These are phyloP conservation scores for Spodoptera litura DNA, from an alignment of 1,140 invertebrate genomes.

Conservation along the genomic window DNA sequence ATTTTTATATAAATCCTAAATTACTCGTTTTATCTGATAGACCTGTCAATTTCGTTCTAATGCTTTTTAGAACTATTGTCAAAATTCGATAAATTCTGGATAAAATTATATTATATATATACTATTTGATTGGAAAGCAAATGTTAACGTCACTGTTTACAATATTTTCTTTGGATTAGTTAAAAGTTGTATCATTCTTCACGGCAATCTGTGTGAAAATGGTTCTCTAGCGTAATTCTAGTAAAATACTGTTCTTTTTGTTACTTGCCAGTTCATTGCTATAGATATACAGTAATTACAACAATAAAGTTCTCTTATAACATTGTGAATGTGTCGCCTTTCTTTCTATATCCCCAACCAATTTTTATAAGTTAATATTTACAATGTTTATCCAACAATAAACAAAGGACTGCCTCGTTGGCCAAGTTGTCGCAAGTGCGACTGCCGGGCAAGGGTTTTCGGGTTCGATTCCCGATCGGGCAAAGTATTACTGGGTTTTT, in stretches of 20 bases:
- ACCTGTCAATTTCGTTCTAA: constrained; percentile 26
- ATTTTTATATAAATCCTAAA: constrained; percentile 65
- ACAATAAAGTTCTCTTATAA: constrained; percentile 86
- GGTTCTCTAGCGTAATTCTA: constrained; percentile 76
- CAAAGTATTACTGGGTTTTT: too few relatives aligned
- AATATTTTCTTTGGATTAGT: constrained; percentile 68
- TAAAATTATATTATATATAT: constrained; percentile 65
- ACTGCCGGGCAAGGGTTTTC: too few relatives aligned
- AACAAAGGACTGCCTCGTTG: too few relatives aligned
- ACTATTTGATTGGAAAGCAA: constrained; percentile 57
- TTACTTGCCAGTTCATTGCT: constrained; percentile 84
- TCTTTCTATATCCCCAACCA: background rate
- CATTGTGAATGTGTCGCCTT: constrained; percentile 70
- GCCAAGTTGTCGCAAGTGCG: too few relatives aligned
- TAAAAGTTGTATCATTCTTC: constrained; percentile 72
- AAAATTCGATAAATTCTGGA: constrained; percentile 65
- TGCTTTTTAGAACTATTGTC: constrained; percentile 74
- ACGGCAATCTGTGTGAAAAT: constrained; percentile 75
- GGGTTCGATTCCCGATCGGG: too few relatives aligned
- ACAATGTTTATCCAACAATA: too few relatives aligned
- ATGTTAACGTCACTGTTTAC: constrained; percentile 74
- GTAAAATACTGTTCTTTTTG: constrained; percentile 81
- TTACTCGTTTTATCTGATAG: constrained; percentile 52
- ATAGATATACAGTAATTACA: constrained; percentile 85
- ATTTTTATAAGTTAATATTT: background rate